Conservation (phyloP, 1,140 invertebrate species). For the Saccostrea echinata region DNA sequence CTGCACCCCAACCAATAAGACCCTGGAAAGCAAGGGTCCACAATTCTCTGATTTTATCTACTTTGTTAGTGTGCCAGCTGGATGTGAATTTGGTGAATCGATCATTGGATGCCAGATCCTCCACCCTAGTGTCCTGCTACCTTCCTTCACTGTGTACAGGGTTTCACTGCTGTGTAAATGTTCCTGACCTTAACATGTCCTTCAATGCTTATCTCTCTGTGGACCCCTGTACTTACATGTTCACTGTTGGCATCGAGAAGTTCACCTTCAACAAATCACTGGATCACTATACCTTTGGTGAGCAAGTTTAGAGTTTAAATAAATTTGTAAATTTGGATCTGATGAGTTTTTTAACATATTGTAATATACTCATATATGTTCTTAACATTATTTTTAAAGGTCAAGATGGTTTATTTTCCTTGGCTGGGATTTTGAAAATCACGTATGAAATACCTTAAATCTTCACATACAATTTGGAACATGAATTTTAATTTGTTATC, state of each 20-base stretch:
- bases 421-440: conserved; percentile 28
- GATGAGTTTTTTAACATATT: background rate
- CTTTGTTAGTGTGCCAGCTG: conserved; percentile 19
- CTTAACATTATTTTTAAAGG: background rate
- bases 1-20: no score
- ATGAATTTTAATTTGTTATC: background rate
- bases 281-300: conserved; percentile 50
- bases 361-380: background rate
- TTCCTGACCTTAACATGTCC: conserved; percentile 31
- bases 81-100: background rate
- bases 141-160: conserved; percentile 45
- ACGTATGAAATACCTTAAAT: background rate
- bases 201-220: conserved; percentile 48
- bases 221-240: conserved; percentile 50
- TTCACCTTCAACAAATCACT: conserved; percentile 51
- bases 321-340: background rate
- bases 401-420: background rate
- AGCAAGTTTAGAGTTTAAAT: background rate
- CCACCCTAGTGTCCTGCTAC: conserved; percentile 35
- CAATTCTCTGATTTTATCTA: no score
- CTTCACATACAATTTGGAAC: background rate
- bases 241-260: conserved; percentile 58
- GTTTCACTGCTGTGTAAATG: conserved; percentile 53
- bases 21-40: no score
- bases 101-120: background rate